A percentile compares a stretch with the other conserved stretches of the same genome.
These are phyloP conservation scores for Horisme vitalbata DNA, from an alignment of 2,888 invertebrate species.

Conservation along the genomic window DNA sequence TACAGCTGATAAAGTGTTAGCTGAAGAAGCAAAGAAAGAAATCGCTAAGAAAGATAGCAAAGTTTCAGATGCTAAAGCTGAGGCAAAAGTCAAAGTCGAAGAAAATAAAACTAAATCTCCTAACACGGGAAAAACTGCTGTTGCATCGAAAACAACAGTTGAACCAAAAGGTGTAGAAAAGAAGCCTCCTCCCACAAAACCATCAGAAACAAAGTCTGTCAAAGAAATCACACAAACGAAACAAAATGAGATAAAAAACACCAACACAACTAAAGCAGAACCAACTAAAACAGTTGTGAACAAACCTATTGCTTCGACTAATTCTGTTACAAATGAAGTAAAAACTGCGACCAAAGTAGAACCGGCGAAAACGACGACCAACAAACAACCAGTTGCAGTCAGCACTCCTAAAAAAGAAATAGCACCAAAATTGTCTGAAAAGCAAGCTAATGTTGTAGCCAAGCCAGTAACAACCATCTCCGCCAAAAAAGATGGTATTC, in stretches of 20 bases:
- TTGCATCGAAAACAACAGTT: conserved; percentile 1
- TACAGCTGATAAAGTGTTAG: conserved; percentile 17
- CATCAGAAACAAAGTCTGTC: background rate
- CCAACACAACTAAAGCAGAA: background rate
- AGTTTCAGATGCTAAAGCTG: background rate
- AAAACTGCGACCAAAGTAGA: conserved; percentile 10
- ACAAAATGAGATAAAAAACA: background rate
- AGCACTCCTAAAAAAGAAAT: background rate
- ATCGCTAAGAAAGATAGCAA: background rate
- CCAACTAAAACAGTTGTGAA: background rate
- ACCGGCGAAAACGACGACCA: conserved; percentile 1
- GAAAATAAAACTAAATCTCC: background rate
- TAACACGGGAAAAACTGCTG: background rate
- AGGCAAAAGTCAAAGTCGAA: background rate
- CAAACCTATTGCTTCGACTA: conserved; percentile 1
- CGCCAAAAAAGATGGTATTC: too few relatives aligned
- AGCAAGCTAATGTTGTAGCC: too few relatives aligned
- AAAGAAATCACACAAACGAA: background rate
- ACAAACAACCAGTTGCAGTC: conserved; percentile 2
- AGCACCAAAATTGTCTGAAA: conserved; percentile 8
- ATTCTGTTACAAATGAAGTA: background rate
- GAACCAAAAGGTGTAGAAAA: background rate
- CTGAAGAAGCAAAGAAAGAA: conserved; percentile 7
- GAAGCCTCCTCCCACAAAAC: background rate
- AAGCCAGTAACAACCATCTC: too few relatives aligned